Percentiles rank a stretch among this genome's conserved stretches.
phyloP scores from a whole-genome alignment of 2,888 invertebrate species.

The Callinectes sapidus region DNA sequence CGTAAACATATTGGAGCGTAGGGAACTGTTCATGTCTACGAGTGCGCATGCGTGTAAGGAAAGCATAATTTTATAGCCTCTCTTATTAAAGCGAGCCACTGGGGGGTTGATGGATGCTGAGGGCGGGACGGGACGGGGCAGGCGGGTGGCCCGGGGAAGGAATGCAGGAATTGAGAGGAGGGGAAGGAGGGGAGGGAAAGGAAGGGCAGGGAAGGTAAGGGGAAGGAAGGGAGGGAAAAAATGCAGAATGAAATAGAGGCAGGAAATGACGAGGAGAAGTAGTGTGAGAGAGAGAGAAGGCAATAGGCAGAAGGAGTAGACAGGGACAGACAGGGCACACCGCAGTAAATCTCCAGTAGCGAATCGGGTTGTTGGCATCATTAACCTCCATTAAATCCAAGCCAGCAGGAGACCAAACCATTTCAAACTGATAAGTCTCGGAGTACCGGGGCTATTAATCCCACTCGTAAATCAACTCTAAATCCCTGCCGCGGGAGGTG shows the following conservation, averaged over 20 bases:
- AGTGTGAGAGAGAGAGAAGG: background rate
- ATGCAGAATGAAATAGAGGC: too few species aligned
- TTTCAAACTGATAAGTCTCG: background rate
- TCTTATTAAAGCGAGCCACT: constrained; percentile 4
- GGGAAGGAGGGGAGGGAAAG: background rate
- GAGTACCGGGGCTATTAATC: background rate
- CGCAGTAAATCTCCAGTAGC: constrained; percentile 16
- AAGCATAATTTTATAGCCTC: constrained; percentile 19
- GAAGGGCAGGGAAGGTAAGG: background rate
- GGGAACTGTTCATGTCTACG: background rate
- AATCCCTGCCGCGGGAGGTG: background rate
- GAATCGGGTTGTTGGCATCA: background rate
- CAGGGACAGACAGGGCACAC: background rate
- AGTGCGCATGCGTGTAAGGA: background rate
- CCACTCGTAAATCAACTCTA: background rate
- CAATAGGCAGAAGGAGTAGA: background rate
- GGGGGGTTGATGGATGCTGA: background rate
- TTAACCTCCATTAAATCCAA: background rate
- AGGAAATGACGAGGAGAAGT: background rate
- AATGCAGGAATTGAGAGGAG: background rate
- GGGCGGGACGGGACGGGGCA: constrained; percentile 12
- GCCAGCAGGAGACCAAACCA: background rate
- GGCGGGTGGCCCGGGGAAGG: background rate
- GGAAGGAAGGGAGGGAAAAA: background rate
- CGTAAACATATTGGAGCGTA: background rate